Base-by-base conservation (phyloP, 2,888 invertebrate genomes). In the Alentia gelatinosa region DNA sequence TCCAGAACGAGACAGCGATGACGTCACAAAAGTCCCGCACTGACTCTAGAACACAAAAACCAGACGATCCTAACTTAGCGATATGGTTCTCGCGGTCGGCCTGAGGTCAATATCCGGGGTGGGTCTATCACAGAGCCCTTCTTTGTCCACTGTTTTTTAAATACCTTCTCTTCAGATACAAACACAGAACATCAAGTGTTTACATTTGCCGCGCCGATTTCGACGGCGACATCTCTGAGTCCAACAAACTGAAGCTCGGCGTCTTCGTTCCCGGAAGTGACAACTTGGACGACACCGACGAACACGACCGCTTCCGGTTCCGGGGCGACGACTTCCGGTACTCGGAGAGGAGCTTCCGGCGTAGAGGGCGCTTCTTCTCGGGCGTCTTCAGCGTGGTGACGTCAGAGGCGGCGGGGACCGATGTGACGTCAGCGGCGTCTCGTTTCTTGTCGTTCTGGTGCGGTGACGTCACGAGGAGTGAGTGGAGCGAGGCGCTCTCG, bases 401-500 rank as follows among this genome's bases (percentile, higher is more conserved):
- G 12, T 26, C 3, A 1, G n/a, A 1, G 33, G 30, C 26, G 26
- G n/a, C 15, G 15, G n/a, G 4, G n/a, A 68, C n/a, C 15, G 9
- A 5, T 5, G n/a, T 63, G 35, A 9, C 33, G 37, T 23, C 42
- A 26, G n/a, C 26, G 30, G 1, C 33, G 3, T 86, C 26, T 4
- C 63, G 56, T 30, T 56, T 56, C 89, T 56, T 37, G 35, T 91
- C 56, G 35, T 50, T 83, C 40, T 83, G 63, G 88, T 91, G 90
- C 26, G 91, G 91, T 63, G 91, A 90, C 4, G 90, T 90, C 0
- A 91, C 91, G 0, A 91, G 90, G 7, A 91, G 90, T 5, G 39
- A 40, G 30, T 35, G 23, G 40, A 90, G 15, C 12, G 15, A 19
- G 12, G n/a, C 39, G 5, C 15, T 26, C 39, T 37, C 33, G 9